Evolutionary conservation across 2,797 vertebrate species (phyloP), one percentile per base, ranked within the genome.

Genomic region (Sebastes alutus): DNA sequence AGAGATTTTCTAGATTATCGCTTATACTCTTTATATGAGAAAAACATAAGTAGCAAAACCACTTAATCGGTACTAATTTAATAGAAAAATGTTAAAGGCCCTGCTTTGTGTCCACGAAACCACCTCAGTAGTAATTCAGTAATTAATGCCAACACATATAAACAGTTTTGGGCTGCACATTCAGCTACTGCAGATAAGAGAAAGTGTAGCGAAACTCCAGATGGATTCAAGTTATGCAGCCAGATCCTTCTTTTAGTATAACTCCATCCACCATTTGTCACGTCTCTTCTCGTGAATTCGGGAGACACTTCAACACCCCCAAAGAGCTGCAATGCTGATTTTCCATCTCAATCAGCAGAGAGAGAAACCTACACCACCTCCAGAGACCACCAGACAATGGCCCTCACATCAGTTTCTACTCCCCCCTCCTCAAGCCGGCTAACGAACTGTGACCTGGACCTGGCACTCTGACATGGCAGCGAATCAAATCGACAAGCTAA

Each of bases 341-440:
- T 91, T 91, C 87, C 90, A 91, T 87, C 82, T 94, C 89, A 86
- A 75, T 91, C 92, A 89, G 87, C 90, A 82, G 78, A 75, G 69
- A 75, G 69, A 76, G 87, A 90, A 92, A 80, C 83, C 66, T 56
- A 89, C 81, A 88, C 89, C 84, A 58, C 82, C 89, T 87, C 89
- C 68, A 76, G 87, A 89, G 83, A 87, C 82, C 56, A 20, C 16
- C 82, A 87, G 86, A 93, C 89, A 88, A 92, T 88, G 86, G 88
- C 70, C 82, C 77, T 89, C 78, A 88, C 89, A 86, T 88, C 81
- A 62, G 77, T 14, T 79, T 81, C 64, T 58, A 61, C 80, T 38
- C 74, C 81, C 77, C 42, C 77, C 81, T 64, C 69, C 85, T 72
- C 72, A 77, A 52, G 33, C 63, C 23, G 60, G 65, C 71, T 87